A percentile compares a stretch with the other conserved stretches of the same genome.
Evolutionary conservation across 2,797 vertebrate genomes (phyloP).

Genomic region (Megaceryle alcyon): DNA sequence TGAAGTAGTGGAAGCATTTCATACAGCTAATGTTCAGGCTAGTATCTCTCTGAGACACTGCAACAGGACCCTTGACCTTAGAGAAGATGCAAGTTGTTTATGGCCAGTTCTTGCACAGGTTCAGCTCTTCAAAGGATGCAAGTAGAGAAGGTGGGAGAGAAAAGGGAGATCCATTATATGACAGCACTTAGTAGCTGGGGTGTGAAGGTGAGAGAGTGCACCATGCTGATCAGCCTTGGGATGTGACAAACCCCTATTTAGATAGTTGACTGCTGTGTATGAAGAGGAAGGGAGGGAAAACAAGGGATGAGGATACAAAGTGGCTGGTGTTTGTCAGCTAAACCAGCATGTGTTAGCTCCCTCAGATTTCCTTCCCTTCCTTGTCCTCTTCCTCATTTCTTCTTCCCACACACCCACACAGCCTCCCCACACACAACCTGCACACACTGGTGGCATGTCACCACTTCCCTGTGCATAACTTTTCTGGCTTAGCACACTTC

Average conservation of each 20-base stretch:
- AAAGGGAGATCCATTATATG: not conserved
- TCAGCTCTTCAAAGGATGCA: not conserved
- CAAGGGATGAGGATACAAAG: not conserved
- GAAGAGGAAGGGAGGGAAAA: not conserved
- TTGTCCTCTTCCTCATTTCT: not conserved
- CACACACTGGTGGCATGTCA: not conserved
- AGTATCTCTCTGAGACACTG: not conserved
- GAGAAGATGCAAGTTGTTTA: not conserved
- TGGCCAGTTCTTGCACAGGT: rapidly evolving
- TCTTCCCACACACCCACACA: not conserved
- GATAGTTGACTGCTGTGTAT: not conserved
- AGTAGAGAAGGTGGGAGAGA: not conserved
- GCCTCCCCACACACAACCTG: not conserved
- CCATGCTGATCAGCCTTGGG: not conserved
- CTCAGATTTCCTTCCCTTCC: not conserved
- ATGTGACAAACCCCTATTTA: not conserved
- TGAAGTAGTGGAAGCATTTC: not conserved
- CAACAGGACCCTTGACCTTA: not conserved
- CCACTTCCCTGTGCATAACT: not conserved
- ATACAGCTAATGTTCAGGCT: not conserved
- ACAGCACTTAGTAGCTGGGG: not conserved
- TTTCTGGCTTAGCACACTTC: not conserved
- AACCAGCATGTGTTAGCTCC: not conserved
- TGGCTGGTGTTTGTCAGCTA: not conserved
- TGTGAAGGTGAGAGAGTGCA: not conserved